Evolutionary conservation across 2,888 invertebrate species (phyloP), one percentile per base, ranked within the genome.

Genomic region (Drosophila infuscata): DNA sequence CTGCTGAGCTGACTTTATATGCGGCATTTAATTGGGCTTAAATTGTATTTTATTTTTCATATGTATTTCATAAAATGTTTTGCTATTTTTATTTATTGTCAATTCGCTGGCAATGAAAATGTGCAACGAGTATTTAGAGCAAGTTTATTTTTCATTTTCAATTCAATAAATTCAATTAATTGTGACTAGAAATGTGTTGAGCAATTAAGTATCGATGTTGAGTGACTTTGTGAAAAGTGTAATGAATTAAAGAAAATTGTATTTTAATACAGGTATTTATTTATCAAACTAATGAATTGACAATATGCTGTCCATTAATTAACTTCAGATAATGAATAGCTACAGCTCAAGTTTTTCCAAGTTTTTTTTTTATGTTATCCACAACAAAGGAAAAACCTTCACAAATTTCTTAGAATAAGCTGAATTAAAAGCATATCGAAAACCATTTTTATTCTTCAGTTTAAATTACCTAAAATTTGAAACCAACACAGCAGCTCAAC

Each of bases 21-120:
- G 56, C 54, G 30, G 53, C 63, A 66, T 86, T 85, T 86, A 87
- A 90, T 79, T 81, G 74, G 65, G 53, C 52, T 74, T 84, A 79
- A 78, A 85, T 81, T 74, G 70, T 5, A 33, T 17, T 17, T 17
- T 12, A 15, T 51, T 75, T 75, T 68, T 68, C 76, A 82, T 71
- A 71, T 58, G 66, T 71, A 69, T 56, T 46, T 66, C 46, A 53
- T 46, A 43, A 64, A 64, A 63, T 66, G 54, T 51, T 67, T 57
- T 57, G 65, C 46, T 25, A 33, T 35, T 57, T 43, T 57, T 43
- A 38, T 79, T 70, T 65, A 41, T 52, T 49, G 46, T 65, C 61
- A 51, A 46, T 12, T 20, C 9, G 29, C 43, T 58, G 68, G 57
- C 69, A 57, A 41, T 83, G 60, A 67, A 80, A 82, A 54, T 48